Evolutionary conservation across 92 coral and sea anemone genomes (phyloP).

Genomic region (Plumapathes pennacea): DNA sequence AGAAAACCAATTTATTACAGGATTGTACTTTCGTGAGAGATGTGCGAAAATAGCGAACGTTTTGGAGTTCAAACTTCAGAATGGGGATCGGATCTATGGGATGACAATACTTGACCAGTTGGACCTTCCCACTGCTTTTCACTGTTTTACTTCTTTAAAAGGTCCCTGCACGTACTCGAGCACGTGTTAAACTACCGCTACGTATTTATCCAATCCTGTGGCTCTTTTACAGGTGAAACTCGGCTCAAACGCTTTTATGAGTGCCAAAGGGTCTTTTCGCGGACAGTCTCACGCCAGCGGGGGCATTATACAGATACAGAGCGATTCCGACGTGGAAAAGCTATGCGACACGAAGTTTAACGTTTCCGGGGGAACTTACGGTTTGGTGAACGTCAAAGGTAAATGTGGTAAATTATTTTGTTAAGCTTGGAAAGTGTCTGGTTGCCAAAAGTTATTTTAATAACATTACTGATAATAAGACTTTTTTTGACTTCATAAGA

Average conservation of each 20-base stretch:
- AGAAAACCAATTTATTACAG: too few relatives aligned
- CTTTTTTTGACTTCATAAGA: too few relatives aligned
- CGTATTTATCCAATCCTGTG: too few relatives aligned
- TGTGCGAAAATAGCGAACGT: too few relatives aligned
- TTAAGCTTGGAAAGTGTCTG: neutral
- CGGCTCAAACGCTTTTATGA: constrained; percentile 25
- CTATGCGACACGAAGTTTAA: constrained; percentile 61
- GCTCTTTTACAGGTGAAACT: constrained; percentile 51
- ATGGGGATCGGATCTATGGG: too few relatives aligned
- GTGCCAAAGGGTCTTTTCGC: constrained; percentile 24
- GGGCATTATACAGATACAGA: constrained; percentile 66
- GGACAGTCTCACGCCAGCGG: constrained; percentile 42
- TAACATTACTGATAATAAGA: neutral
- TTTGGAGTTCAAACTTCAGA: too few relatives aligned
- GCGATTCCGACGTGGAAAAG: constrained; percentile 46
- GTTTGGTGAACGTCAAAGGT: constrained; percentile 62
- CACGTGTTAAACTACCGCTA: neutral
- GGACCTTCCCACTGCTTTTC: too few relatives aligned
- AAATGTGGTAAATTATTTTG: constrained; percentile 2
- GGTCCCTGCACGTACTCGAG: too few relatives aligned
- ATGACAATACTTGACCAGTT: too few relatives aligned
- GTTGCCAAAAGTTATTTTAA: too few relatives aligned
- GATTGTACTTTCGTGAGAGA: too few relatives aligned
- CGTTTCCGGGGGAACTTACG: constrained; percentile 37
- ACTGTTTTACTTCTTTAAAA: too few relatives aligned